A percentile compares a stretch with the other conserved stretches of the same genome.
Evolutionary conservation across 2,888 invertebrate genomes (phyloP).

Genomic region (Lepas anatifera): DNA sequence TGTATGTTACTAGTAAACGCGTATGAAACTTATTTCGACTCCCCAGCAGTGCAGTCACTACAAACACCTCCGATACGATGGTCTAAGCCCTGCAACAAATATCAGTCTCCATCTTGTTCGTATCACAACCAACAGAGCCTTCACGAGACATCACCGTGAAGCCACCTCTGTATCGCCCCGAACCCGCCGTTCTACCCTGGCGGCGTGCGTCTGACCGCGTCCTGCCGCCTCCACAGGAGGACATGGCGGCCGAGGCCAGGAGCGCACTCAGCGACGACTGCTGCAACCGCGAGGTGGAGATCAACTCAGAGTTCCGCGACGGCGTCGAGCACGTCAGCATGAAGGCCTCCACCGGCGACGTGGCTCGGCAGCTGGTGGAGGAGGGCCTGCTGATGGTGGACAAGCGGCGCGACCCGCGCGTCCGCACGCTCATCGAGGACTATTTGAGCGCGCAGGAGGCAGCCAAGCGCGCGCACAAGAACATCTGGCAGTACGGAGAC

Average conservation of each 20-base stretch:
- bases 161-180: too few species aligned
- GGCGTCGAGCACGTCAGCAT: constrained; percentile 32
- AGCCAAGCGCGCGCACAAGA: constrained; percentile 72
- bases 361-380: constrained; percentile 41
- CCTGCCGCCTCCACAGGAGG: constrained; percentile 40
- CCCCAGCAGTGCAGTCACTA: too few species aligned
- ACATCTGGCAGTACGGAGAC: constrained; percentile 98
- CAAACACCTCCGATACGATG: too few species aligned
- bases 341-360: constrained; percentile 21
- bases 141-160: too few species aligned
- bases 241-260: constrained; percentile 62
- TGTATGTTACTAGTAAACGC: too few species aligned
- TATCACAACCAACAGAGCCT: too few species aligned
- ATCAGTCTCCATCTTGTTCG: too few species aligned
- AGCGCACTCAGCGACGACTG: constrained; percentile 50
- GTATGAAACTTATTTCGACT: too few species aligned
- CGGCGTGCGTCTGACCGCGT: too few species aligned
- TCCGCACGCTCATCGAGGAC: constrained; percentile 62
- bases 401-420: constrained; percentile 61
- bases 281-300: constrained; percentile 58
- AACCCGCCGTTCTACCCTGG: too few species aligned
- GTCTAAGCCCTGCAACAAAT: too few species aligned
- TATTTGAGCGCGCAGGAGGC: constrained; percentile 74
- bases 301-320: constrained; percentile 69
- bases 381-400: constrained; percentile 79